Conservation (phyloP, 2,113 vertebrate species). For the Pogona vitticeps region DNA sequence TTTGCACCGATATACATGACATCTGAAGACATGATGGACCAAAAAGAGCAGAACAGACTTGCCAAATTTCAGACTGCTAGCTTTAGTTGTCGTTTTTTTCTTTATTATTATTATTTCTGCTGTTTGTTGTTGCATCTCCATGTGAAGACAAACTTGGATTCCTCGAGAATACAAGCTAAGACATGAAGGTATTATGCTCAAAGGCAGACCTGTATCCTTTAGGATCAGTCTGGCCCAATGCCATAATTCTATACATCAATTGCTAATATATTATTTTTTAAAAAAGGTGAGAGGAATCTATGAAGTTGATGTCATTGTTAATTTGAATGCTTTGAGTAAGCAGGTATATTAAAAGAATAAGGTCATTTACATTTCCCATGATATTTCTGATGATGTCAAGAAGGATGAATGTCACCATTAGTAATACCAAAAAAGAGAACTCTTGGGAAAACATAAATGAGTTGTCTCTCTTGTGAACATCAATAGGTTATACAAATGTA, state of each 20-base stretch:
- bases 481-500: conserved; percentile 10
- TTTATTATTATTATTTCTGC: too few species aligned
- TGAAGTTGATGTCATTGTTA: conserved; percentile 68
- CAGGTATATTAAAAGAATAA: conserved; percentile 71
- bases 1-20: too few species aligned
- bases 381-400: conserved; percentile 72
- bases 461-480: conserved; percentile 64
- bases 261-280: conserved; percentile 32
- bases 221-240: conserved; percentile 55
- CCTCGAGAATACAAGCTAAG: too few species aligned
- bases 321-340: conserved; percentile 68
- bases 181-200: conserved; percentile 48
- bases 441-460: conserved; percentile 59
- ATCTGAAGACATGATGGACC: too few species aligned
- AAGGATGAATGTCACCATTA: conserved; percentile 77
- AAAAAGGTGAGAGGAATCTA: conserved; percentile 48
- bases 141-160: too few species aligned
- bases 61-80: too few species aligned
- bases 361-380: conserved; percentile 72
- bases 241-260: conserved; percentile 65
- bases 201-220: conserved; percentile 10
- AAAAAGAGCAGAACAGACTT: too few species aligned
- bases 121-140: too few species aligned
- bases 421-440: conserved; percentile 69
- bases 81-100: too few species aligned